A percentile compares a stretch with the other conserved stretches of the same genome.
Evolutionary conservation across 1,140 invertebrate genomes (phyloP).

Genomic region (Dysdera silvatica): DNA sequence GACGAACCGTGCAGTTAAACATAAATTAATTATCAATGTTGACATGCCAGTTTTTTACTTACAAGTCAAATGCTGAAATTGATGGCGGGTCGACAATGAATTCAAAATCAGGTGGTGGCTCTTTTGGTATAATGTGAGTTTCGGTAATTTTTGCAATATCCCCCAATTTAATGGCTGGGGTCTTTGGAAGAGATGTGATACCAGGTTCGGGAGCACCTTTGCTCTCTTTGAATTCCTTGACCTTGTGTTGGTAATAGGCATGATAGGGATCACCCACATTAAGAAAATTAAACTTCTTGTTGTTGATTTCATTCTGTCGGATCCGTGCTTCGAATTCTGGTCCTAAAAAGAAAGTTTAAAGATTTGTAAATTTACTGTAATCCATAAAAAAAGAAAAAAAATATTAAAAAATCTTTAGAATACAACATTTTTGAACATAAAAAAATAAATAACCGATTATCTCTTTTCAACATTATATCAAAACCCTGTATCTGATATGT

Average conservation of each 20-base stretch:
- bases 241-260: conserved; percentile 97
- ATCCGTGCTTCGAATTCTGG: conserved; percentile 96
- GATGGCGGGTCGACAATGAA: conserved; percentile 97
- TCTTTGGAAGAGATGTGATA: conserved; percentile 5
- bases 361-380: not conserved
- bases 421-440: not conserved
- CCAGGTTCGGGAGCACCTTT: conserved; percentile 47
- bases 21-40: too few relatives aligned
- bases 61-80: conserved; percentile 96
- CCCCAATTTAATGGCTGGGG: conserved; percentile 54
- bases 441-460: not conserved
- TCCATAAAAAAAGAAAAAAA: not conserved
- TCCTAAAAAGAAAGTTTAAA: conserved; percentile 23
- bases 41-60: conserved; percentile 46
- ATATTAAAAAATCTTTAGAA: not conserved
- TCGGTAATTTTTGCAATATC: conserved; percentile 81
- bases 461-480: too few relatives aligned
- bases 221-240: conserved; percentile 89
- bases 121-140: conserved; percentile 83
- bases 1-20: too few relatives aligned
- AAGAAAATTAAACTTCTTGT: conserved; percentile 97
- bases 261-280: conserved; percentile 95
- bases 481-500: too few relatives aligned
- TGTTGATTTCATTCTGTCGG: conserved; percentile 90
- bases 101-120: conserved; percentile 92